Evolutionary conservation across 2,888 invertebrate genomes (phyloP), one percentile per base, ranked within the genome.

Genomic region (Acutogordius australiensis): DNA sequence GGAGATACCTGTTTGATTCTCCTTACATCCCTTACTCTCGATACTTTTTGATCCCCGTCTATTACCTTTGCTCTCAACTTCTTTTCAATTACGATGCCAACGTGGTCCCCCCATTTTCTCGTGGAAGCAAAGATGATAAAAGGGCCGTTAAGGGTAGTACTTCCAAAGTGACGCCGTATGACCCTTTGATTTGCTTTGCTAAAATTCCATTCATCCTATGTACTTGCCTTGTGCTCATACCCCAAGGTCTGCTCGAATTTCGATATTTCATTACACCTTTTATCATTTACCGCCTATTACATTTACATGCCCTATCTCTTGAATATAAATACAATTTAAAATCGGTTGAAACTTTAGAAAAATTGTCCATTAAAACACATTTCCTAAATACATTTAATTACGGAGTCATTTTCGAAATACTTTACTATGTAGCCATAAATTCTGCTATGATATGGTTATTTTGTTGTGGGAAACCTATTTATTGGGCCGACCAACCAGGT

Each of bases 261-360:
- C 77, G 97, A n/a, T 99, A 97, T 69, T 99, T 88, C 70, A 77
- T 97, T 45, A 72, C 88, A 37, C 90, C 94, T 0, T 94, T 80
- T 68, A 72, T 88, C 29, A 72, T 94, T 60, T 78, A 83, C 63
- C 77, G 90, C 60, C n/a, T n/a, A n/a, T n/a, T n/a, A n/a, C n/a
- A n/a, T n/a, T n/a, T n/a, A n/a, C n/a, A n/a, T n/a, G n/a, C n/a
- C n/a, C n/a, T n/a, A n/a, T n/a, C n/a, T n/a, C n/a, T n/a, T n/a
- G n/a, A n/a, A n/a, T n/a, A n/a, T n/a, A n/a, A n/a, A n/a, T n/a
- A n/a, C n/a, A n/a, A n/a, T n/a, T n/a, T n/a, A n/a, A n/a, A n/a
- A n/a, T n/a, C n/a, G n/a, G n/a, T n/a, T n/a, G n/a, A n/a, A n/a
- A n/a, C n/a, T n/a, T n/a, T n/a, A n/a, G n/a, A n/a, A n/a, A n/a